A percentile compares a stretch with the other conserved stretches of the same genome.
phyloP scores from a whole-genome alignment of 2,113 vertebrate genomes.

The Macroglossus sobrinus region DNA sequence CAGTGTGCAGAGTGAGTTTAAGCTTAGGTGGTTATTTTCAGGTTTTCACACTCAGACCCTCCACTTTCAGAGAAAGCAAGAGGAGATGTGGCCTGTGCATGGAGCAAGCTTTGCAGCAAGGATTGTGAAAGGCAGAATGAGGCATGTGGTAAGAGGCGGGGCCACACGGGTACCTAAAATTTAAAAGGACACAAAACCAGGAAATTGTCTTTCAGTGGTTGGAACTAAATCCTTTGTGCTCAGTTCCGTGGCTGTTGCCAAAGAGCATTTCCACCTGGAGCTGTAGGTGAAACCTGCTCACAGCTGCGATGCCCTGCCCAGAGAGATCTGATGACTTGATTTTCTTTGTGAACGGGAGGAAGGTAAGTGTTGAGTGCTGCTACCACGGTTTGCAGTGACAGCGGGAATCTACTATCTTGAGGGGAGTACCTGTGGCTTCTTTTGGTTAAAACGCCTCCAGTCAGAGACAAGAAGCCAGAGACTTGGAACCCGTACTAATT shows the following conservation, averaged over 20 bases:
- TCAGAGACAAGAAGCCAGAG: background rate
- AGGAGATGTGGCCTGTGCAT: background rate
- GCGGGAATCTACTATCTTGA: background rate
- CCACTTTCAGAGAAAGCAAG: background rate
- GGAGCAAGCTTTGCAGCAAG: background rate
- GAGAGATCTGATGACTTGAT: background rate
- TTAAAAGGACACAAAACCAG: background rate
- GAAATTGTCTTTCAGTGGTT: background rate
- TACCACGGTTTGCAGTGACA: background rate
- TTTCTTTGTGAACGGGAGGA: slow-evolving; percentile 72
- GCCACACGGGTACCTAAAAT: background rate
- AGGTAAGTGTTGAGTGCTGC: slow-evolving; percentile 39
- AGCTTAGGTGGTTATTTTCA: background rate
- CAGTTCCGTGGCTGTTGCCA: background rate
- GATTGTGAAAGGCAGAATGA: background rate
- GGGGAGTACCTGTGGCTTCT: background rate
- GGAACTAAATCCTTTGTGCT: background rate
- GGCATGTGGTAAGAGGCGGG: background rate
- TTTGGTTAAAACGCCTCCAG: background rate
- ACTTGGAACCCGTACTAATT: background rate
- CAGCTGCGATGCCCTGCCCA: background rate
- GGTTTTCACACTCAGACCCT: background rate
- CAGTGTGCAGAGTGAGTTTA: background rate
- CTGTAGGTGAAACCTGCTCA: background rate
- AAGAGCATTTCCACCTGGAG: background rate